Conservation (phyloP, 53 echinoderm and acorn worm species). For the Luidia sarsii region DNA sequence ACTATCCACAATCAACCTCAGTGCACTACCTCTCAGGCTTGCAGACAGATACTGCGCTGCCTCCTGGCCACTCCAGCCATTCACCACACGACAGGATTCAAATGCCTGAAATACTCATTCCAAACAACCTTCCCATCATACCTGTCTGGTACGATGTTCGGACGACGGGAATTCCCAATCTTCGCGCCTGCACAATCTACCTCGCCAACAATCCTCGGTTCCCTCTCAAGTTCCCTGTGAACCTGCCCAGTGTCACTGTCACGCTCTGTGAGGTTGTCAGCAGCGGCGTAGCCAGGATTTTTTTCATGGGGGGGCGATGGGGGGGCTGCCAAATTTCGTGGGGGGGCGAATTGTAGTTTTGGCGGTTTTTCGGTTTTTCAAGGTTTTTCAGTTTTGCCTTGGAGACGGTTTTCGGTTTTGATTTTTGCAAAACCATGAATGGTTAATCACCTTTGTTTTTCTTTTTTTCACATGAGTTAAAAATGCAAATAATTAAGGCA, state of each 20-base stretch:
- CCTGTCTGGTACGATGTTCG: constrained; percentile 31
- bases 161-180: constrained; percentile 10
- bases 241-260: background rate
- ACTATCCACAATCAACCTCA: background rate
- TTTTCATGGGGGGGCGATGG: too few relatives aligned
- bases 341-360: too few relatives aligned
- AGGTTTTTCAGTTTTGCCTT: too few relatives aligned
- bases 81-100: constrained; percentile 19
- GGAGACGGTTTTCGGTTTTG: too few relatives aligned
- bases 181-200: background rate
- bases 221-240: background rate
- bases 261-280: constrained; percentile 4
- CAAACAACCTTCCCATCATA: constrained; percentile 39
- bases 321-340: too few relatives aligned
- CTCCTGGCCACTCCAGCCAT: constrained; percentile 12
- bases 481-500: too few relatives aligned
- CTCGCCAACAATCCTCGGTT: background rate
- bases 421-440: too few relatives aligned
- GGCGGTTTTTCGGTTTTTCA: too few relatives aligned
- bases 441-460: too few relatives aligned
- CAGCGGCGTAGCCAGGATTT: too few relatives aligned
- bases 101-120: constrained; percentile 40
- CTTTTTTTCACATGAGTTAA: too few relatives aligned
- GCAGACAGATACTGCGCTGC: constrained; percentile 15
- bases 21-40: constrained; percentile 16